Base-by-base conservation (phyloP, 1,140 invertebrate species). In the Probaryconus sp. region DNA sequence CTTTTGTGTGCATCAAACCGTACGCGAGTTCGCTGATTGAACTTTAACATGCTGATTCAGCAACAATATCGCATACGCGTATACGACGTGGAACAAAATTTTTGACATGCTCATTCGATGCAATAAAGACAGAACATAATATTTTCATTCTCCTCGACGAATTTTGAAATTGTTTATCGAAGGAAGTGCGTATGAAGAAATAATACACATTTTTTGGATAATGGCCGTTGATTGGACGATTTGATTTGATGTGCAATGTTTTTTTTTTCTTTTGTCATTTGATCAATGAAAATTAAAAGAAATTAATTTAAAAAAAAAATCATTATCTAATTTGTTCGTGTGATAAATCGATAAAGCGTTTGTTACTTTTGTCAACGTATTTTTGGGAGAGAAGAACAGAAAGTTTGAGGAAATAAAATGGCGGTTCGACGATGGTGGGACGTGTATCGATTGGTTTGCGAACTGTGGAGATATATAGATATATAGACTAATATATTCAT, bases 361-460 rank as follows among this genome's bases (percentile, higher is more conserved):
- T 38, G 42, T 56, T 31, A 70, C 37, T 45, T 64, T 47, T 72
- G 60, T 53, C 53, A 65, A 38, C 60, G 45, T 58, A 38, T 64
- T 48, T 5, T 24, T 13, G 40, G n/a, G 14, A 58, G 21, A 58
- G 56, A 55, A 50, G 65, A 64, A 80, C 76, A 81, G 76, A 67
- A 76, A 71, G 61, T 79, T 68, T 78, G 58, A 45, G 70, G 60
- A 72, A 81, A 80, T 83, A 80, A 81, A 83, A 84, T 83, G 82
- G 81, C 81, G 80, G 76, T 76, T 47, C 78, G 72, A 56, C 78
- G 65, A 83, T 78, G 71, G 70, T 45, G 72, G 74, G 71, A 81
- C 74, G 70, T 55, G 78, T 85, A 86, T 85, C 81, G 83, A 86
- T 86, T 83, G 77, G 71, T 56, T 76, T 56, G 60, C 42, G 56